Base-by-base conservation (phyloP, 2,888 invertebrate genomes). In the Tubulanus polymorphus region DNA sequence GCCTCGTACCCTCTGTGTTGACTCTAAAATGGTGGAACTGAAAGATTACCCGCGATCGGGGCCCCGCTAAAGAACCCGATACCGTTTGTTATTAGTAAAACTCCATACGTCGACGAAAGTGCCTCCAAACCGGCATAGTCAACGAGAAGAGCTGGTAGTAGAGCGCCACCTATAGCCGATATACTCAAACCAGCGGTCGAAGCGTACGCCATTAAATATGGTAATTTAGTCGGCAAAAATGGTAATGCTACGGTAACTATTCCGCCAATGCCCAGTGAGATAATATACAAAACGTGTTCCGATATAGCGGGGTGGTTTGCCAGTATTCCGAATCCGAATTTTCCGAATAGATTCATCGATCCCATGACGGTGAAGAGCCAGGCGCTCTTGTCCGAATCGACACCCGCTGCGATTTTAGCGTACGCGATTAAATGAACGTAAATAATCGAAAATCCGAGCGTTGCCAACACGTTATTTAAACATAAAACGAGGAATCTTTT, bases 361-460 rank as follows among this genome's bases (percentile, higher is more conserved):
- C 69, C 69, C 5, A 68, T 60, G 2, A 62, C 61, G 8, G 68
- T 67, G 20, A 69, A 57, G 1, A 69, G 52, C 29, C 63, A 35
- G 8, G 68, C 65, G 20, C 66, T 64, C 10, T 53, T 53, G 30
- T 67, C 63, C 1, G 55, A 45, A 25, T 55, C 57, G 3, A 66
- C 55, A 6, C 65, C 68, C 8, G 50, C 54, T 2, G 45, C 48
- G 5, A 41, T 41, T 41, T 62, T 61, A 1, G 65, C 65, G 48
- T 60, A 64, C 1, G 67, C 64, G 5, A 65, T 54, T 26, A 70
- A 53, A 54, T 70, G 70, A 6, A 69, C 59, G 49, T 66, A 67
- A 8, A 67, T 50, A 2, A 69, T 61, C 3, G 67, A 68, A 20
- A 67, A 58, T 1, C 68, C 69, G 47, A 67, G 64, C 23, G 62